These are phyloP conservation scores for Scartelaos histophorus DNA, from an alignment of 2,113 vertebrate species.

Conservation along the genomic window DNA sequence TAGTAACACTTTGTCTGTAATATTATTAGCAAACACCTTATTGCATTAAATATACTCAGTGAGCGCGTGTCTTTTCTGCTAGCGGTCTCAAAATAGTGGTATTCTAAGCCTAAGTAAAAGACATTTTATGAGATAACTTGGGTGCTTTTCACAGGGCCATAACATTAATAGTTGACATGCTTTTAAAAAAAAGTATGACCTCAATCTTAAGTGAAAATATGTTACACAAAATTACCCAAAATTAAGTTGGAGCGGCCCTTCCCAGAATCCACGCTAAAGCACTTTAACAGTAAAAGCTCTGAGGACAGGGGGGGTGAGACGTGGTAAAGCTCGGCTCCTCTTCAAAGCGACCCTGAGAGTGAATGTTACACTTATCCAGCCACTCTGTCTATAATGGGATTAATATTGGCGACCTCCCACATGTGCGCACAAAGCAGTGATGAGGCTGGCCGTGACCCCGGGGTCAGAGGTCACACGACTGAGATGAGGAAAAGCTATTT, in stretches of 20 bases:
- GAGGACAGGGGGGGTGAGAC: slow-evolving; percentile 21
- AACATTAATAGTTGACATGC: background rate
- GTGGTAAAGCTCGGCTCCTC: background rate
- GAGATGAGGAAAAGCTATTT: slow-evolving; percentile 26
- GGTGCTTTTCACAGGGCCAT: background rate
- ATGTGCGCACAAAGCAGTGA: slow-evolving; percentile 24
- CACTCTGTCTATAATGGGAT: slow-evolving; percentile 26
- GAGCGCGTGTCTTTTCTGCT: too few species aligned
- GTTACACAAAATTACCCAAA: background rate
- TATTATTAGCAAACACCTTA: too few species aligned
- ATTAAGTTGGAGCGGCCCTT: background rate
- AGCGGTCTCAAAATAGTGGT: too few species aligned
- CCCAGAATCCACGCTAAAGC: background rate
- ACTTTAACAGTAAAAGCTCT: slow-evolving; percentile 18
- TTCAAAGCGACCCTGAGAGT: slow-evolving; percentile 31
- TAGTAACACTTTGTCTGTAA: too few species aligned
- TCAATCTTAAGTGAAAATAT: background rate
- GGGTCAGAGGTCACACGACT: slow-evolving; percentile 50
- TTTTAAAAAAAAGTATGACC: background rate
- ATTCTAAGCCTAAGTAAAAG: too few species aligned
- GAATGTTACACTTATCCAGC: slow-evolving; percentile 35
- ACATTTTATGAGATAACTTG: background rate
- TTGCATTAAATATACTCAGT: too few species aligned
- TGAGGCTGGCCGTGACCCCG: slow-evolving; percentile 36
- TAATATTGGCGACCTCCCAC: slow-evolving; percentile 35